phyloP scores from a whole-genome alignment of 2,797 vertebrate species.

The Danio tinwini region DNA sequence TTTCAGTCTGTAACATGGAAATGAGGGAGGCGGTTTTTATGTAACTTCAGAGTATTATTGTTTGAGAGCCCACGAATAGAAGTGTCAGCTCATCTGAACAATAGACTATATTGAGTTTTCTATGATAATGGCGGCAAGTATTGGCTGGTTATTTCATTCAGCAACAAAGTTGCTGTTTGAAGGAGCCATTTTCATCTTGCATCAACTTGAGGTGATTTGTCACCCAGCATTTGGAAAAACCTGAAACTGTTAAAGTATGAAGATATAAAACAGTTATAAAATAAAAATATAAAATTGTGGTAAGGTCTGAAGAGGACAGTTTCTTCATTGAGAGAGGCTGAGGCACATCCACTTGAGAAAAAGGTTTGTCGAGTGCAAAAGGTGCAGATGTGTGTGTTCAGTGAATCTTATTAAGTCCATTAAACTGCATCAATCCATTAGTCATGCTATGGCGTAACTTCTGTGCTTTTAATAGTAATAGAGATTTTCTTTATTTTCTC shows the following conservation, averaged over 20 bases:
- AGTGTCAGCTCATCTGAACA: too few relatives aligned
- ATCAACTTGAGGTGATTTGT: neutral
- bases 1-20: too few relatives aligned
- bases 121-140: too few relatives aligned
- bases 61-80: too few relatives aligned
- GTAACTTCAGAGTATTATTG: too few relatives aligned
- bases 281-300: neutral
- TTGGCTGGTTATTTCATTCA: slow-evolving; percentile 65
- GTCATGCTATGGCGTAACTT: neutral
- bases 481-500: neutral
- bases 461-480: neutral
- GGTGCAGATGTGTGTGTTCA: neutral
- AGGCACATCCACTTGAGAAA: neutral
- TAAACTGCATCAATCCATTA: neutral
- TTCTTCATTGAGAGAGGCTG: too few relatives aligned
- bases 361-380: slow-evolving; percentile 10
- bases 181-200: too few relatives aligned
- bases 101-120: too few relatives aligned
- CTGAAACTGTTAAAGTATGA: too few relatives aligned
- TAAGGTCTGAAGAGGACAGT: slow-evolving; percentile 13
- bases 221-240: neutral
- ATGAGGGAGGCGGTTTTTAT: too few relatives aligned
- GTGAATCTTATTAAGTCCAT: neutral
- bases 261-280: too few relatives aligned
- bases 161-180: neutral